Conservation (phyloP, 92 coral and sea anemone genomes). For the Isaurus tuberculatus region DNA sequence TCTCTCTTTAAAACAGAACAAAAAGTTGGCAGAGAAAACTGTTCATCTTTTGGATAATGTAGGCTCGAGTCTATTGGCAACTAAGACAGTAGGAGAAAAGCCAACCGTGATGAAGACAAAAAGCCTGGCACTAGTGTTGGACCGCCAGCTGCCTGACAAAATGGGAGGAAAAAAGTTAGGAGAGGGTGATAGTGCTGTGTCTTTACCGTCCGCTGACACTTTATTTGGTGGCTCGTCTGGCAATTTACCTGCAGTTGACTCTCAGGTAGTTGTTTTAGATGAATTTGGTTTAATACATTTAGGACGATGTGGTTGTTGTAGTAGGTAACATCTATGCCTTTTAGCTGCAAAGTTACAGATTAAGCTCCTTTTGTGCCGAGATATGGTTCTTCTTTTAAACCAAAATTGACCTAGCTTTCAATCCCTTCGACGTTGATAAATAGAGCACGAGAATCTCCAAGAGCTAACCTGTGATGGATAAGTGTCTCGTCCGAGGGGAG, state of each 20-base stretch:
- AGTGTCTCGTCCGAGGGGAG: too few relatives aligned
- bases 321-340: neutral
- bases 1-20: constrained; percentile 47
- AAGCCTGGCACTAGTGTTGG: constrained; percentile 70
- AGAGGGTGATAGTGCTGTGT: constrained; percentile 74
- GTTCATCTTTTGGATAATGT: constrained; percentile 66
- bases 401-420: too few relatives aligned
- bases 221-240: constrained; percentile 64
- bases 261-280: constrained; percentile 66
- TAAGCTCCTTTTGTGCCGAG: too few relatives aligned
- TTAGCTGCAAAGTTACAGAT: too few relatives aligned
- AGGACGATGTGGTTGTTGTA: too few relatives aligned
- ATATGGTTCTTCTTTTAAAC: too few relatives aligned
- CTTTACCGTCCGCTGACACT: constrained; percentile 79
- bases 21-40: constrained; percentile 73
- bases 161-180: constrained; percentile 88
- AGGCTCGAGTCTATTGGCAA: constrained; percentile 72
- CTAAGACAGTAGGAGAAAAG: constrained; percentile 76
- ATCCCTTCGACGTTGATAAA: too few relatives aligned
- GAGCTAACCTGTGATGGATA: too few relatives aligned
- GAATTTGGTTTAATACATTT: too few relatives aligned
- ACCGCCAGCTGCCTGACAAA: constrained; percentile 80
- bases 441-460: too few relatives aligned
- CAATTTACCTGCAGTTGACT: constrained; percentile 70
- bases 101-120: constrained; percentile 85